These are phyloP conservation scores for Apoda limacodes DNA, from an alignment of 2,888 invertebrate genomes.

Conservation along the genomic window DNA sequence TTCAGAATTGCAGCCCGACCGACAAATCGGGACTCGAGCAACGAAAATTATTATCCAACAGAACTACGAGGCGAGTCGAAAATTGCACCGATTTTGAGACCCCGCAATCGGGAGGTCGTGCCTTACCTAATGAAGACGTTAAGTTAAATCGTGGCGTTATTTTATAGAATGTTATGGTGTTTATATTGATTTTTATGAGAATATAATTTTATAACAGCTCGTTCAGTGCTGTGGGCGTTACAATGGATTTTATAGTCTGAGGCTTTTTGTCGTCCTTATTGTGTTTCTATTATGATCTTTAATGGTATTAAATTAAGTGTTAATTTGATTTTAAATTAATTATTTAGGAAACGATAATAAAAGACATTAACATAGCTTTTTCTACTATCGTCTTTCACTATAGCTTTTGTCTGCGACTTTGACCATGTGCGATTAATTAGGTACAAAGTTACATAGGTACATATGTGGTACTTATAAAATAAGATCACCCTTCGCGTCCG, in stretches of 20 bases:
- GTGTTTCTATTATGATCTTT: too few species aligned
- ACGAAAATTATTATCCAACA: constrained; percentile 53
- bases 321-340: too few species aligned
- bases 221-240: constrained; percentile 30
- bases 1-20: constrained; percentile 45
- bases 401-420: too few species aligned
- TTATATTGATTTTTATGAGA: constrained; percentile 62
- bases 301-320: too few species aligned
- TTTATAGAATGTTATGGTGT: constrained; percentile 48
- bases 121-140: constrained; percentile 61
- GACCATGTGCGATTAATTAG: too few species aligned
- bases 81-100: constrained; percentile 43
- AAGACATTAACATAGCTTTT: too few species aligned
- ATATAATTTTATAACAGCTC: constrained; percentile 45
- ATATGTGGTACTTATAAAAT: too few species aligned
- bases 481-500: too few species aligned
- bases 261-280: too few species aligned
- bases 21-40: constrained; percentile 50
- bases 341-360: too few species aligned
- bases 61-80: constrained; percentile 38
- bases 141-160: constrained; percentile 47
- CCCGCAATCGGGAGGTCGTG: constrained; percentile 54
- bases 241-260: constrained; percentile 23
- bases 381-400: too few species aligned
- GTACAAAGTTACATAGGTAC: too few species aligned